These are phyloP conservation scores for Heterotilapia buettikoferi DNA, from an alignment of 2,113 vertebrate species.

Conservation along the genomic window DNA sequence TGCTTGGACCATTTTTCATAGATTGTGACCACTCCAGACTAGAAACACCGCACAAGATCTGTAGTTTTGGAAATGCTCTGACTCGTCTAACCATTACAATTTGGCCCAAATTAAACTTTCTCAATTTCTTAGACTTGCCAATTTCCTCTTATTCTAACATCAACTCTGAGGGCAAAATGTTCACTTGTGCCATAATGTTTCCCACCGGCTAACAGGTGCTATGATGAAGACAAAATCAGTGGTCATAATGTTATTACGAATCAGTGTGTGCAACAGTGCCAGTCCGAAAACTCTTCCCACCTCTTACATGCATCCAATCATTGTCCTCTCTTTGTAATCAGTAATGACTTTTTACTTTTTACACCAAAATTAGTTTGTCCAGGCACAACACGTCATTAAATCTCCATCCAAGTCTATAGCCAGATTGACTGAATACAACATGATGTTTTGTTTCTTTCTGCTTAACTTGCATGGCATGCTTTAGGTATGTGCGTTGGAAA, in stretches of 20 bases:
- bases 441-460: no score
- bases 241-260: neutral
- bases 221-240: neutral
- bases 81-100: rapidly evolving
- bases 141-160: neutral
- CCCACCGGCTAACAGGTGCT: neutral
- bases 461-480: no score
- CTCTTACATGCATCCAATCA: no score
- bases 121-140: neutral
- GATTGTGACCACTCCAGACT: neutral
- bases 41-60: neutral
- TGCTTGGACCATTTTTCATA: neutral
- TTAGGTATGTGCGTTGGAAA: no score
- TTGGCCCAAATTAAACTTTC: no score
- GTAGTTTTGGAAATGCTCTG: neutral
- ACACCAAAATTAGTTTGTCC: no score
- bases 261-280: neutral
- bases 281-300: no score
- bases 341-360: no score
- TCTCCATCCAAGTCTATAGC: no score
- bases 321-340: no score
- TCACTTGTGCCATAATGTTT: neutral
- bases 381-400: no score
- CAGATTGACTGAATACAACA: no score
- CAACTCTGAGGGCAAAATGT: neutral